Evolutionary conservation across 1,140 invertebrate genomes (phyloP).

Genomic region (Drosophila ananassae): DNA sequence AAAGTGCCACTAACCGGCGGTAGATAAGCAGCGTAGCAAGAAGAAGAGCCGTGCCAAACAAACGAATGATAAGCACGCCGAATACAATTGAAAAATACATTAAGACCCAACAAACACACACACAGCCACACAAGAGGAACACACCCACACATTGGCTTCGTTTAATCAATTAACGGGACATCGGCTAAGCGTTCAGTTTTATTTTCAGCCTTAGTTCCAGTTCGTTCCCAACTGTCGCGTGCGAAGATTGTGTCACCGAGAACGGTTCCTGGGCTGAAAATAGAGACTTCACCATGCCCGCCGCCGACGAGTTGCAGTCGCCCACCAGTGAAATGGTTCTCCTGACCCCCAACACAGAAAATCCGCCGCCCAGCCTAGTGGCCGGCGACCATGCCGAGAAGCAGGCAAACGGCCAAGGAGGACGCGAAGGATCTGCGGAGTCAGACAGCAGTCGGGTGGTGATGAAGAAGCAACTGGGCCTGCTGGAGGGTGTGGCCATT

Average conservation of each 20-base stretch:
- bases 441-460: constrained; percentile 85
- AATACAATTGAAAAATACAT: constrained; percentile 49
- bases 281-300: constrained; percentile 46
- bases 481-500: constrained; percentile 93
- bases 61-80: constrained; percentile 50
- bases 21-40: constrained; percentile 26
- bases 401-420: neutral
- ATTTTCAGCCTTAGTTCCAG: constrained; percentile 17
- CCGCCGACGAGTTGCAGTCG: constrained; percentile 67
- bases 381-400: constrained; percentile 3
- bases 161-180: constrained; percentile 75
- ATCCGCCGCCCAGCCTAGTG: constrained; percentile 44
- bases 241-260: constrained; percentile 47
- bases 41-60: constrained; percentile 11
- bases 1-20: constrained; percentile 58
- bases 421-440: constrained; percentile 70
- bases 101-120: constrained; percentile 13
- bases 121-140: constrained; percentile 5
- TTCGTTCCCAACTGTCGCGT: constrained; percentile 51
- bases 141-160: constrained; percentile 37
- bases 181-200: constrained; percentile 24
- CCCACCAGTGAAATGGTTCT: constrained; percentile 82
- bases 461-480: constrained; percentile 92
- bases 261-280: constrained; percentile 15
- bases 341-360: constrained; percentile 68